These are phyloP conservation scores for Ammospiza maritima DNA, from an alignment of 2,797 vertebrate species.

Conservation along the genomic window DNA sequence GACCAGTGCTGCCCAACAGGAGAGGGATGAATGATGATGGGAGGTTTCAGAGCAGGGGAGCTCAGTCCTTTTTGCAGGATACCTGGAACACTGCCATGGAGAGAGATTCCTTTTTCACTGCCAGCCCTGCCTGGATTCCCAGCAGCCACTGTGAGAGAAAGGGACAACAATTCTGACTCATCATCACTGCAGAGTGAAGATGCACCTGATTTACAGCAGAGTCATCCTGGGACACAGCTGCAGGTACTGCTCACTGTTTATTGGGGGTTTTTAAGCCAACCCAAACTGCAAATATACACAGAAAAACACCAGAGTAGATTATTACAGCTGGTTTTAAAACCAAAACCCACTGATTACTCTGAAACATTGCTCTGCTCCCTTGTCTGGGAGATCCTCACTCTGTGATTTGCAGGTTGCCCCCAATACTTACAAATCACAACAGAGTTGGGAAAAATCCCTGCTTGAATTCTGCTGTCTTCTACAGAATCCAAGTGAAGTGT, in stretches of 20 bases:
- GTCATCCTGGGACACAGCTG: background rate
- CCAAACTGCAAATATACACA: background rate
- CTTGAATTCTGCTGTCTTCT: background rate
- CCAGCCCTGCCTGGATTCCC: background rate
- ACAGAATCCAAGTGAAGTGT: background rate
- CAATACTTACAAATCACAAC: background rate
- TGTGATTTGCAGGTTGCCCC: background rate
- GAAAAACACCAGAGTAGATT: too few relatives aligned
- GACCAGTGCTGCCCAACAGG: background rate
- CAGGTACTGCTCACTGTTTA: background rate
- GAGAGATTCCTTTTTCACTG: accelerated
- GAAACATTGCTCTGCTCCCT: background rate
- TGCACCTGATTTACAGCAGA: background rate
- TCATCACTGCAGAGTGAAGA: background rate
- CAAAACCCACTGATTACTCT: background rate
- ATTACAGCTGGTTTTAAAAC: background rate
- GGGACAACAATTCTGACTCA: background rate
- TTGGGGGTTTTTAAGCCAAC: background rate
- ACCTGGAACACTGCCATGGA: background rate
- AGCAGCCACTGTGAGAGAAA: background rate
- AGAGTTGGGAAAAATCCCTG: accelerated
- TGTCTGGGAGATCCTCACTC: background rate
- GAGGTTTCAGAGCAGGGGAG: background rate
- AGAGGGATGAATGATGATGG: background rate
- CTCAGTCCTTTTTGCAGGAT: background rate